Evolutionary conservation across 1,140 invertebrate species (phyloP), one percentile per base, ranked within the genome.

Genomic region (Drosophila punjabiensis): DNA sequence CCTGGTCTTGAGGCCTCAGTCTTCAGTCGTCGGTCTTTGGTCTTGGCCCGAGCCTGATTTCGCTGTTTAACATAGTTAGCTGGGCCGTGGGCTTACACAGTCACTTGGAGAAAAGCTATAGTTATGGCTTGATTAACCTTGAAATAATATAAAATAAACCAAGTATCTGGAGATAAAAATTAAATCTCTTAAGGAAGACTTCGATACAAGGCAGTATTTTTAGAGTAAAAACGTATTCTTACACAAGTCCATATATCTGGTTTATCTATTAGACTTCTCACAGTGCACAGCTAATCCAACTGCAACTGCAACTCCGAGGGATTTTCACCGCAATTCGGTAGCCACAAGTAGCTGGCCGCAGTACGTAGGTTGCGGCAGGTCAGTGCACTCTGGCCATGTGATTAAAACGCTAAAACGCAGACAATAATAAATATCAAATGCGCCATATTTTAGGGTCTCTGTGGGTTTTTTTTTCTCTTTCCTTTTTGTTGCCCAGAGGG

Each of bases 381-480:
- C 85, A 88, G 85, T 88, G 85, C 83, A 60, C 83, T 68, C 80
- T 39, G 64, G 73, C 43, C 82, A 69, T 85, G 86, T 89, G 86
- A 89, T 89, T 89, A 89, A 89, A 89, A 84, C 71, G 78, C 68
- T 58, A 71, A 89, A 81, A 81, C 67, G 79, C 66, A 81, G 85
- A 88, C 85, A 83, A 85, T 88, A 86, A 89, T 88, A 88, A 88
- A 88, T 88, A 88, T 88, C 81, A 81, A 89, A 89, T 79, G 85
- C 78, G 86, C 74, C 86, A 89, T 83, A 89, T 76, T 89, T 89
- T 90, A 89, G 86, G 85, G 85, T 81, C 80, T 76, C 63, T 45
- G 28, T 63, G 73, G 61, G 33, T 65, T 11, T 41, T 10, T 18
- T 35, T 39, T 59, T 32, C 20, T 35, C n/a, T 11, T 32, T 33